Base-by-base conservation (phyloP, 2,797 vertebrate genomes). In the Sitta carolinensis region DNA sequence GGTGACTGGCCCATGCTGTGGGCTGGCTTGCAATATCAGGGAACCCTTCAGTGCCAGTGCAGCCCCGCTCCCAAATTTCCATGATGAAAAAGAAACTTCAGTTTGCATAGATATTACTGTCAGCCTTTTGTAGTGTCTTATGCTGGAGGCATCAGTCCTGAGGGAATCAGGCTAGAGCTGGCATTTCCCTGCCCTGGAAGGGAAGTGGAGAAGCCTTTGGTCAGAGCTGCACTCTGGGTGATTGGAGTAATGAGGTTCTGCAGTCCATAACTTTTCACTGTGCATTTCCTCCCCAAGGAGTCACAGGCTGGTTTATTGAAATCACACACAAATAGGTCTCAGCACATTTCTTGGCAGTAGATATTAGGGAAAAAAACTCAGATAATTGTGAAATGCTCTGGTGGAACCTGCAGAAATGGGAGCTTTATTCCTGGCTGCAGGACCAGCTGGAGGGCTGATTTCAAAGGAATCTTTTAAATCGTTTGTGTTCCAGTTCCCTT, bases 231-330 rank as follows among this genome's bases (percentile, higher is more conserved):
- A 16, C 84, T 66, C 55, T 59, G 90, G 73, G 80, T 66, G 87
- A 82, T 51, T 63, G 63, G 3, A 75, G 69, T 68, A 78, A 86
- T 1, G 11, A 78, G 62, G 66, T 67, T 85, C 91, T 70, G 67
- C 81, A 94, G 67, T 29, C 87, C 72, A 19, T 67, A 87, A 70
- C 58, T 91, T 48, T 45, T 34, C 84, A 50, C 67, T 16, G 84
- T 30, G 87, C 43, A 9, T 66, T 93, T 94, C 93, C 95, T 94
- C 89, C 78, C 89, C 5, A 5, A 52, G 87, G 89, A 95, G 36
- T 9, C 5, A 0, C 57, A 18, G 8, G 55, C 87, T 84, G 72
- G 14, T 59, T 87, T 89, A 77, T 25, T 80, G 89, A 42, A 80
- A 61, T 91, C 72, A 54, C 84, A 50, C 51, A 52, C 87, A 87